phyloP scores from a whole-genome alignment of 92 coral and sea anemone species.

The Desmophyllum pertusum region DNA sequence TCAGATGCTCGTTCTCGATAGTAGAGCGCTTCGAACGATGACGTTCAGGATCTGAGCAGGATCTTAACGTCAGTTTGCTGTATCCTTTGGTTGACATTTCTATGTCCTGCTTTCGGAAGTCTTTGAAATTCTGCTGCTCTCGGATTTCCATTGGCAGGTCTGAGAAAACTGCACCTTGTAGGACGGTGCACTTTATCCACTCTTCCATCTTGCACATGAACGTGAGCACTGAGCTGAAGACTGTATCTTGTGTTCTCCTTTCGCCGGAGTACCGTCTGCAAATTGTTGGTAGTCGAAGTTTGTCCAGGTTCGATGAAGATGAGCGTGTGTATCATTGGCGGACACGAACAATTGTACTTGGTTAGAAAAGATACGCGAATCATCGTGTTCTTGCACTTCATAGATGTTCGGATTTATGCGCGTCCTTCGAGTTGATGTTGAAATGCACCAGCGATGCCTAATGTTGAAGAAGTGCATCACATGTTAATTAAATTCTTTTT shows the following conservation, averaged over 20 bases:
- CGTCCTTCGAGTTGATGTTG: conserved; percentile 64
- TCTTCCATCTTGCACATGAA: too few relatives aligned
- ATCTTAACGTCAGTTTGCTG: conserved; percentile 65
- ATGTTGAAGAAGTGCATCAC: neutral
- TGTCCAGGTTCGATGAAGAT: conserved; percentile 80
- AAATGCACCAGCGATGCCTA: conserved; percentile 82
- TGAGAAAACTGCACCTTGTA: conserved; percentile 57
- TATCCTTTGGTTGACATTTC: conserved; percentile 81
- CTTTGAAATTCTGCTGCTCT: conserved; percentile 69
- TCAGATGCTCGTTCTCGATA: conserved; percentile 14
- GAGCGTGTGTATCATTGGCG: too few relatives aligned
- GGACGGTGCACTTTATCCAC: conserved; percentile 71
- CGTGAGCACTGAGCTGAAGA: conserved; percentile 67
- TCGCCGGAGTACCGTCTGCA: conserved; percentile 84
- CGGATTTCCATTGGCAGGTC: conserved; percentile 64
- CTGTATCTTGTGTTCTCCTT: conserved; percentile 79
- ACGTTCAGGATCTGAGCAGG: conserved; percentile 41
- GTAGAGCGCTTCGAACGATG: conserved; percentile 50
- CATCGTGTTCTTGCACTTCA: conserved; percentile 78
- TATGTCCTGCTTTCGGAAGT: conserved; percentile 71
- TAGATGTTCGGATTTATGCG: conserved; percentile 20
- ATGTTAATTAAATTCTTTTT: too few relatives aligned
- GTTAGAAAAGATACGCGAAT: conserved; percentile 81
- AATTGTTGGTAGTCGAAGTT: conserved; percentile 77
- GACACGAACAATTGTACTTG: conserved; percentile 59